A percentile compares a stretch with the other conserved stretches of the same genome.
Evolutionary conservation across 2,888 invertebrate species (phyloP).

Genomic region (Leptura quadrifasciata): DNA sequence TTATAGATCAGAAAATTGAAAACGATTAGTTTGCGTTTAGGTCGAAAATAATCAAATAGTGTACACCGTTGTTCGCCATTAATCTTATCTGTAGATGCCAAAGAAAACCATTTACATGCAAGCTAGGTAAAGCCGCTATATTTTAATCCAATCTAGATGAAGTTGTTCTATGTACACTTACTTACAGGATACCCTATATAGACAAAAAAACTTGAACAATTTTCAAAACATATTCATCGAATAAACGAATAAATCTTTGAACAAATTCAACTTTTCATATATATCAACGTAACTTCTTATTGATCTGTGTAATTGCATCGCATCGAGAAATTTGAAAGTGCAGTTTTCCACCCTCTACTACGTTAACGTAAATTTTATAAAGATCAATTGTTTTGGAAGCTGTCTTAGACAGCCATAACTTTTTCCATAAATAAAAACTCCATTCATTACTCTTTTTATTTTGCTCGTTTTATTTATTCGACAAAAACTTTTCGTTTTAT

Average conservation of each 20-base stretch:
- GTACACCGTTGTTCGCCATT: too few relatives aligned
- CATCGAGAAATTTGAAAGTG: background rate
- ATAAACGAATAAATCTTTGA: background rate
- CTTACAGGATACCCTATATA: too few relatives aligned
- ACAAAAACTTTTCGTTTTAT: constrained; percentile 28
- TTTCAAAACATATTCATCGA: background rate
- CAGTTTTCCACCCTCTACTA: background rate
- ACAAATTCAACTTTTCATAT: background rate
- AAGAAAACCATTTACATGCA: too few relatives aligned
- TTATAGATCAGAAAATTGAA: too few relatives aligned
- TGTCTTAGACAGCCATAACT: constrained; percentile 33
- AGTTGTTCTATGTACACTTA: too few relatives aligned
- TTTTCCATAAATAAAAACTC: constrained; percentile 38
- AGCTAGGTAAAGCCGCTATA: too few relatives aligned
- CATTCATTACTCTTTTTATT: constrained; percentile 37
- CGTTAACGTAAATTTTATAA: constrained; percentile 32
- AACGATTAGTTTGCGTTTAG: too few relatives aligned
- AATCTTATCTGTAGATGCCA: too few relatives aligned
- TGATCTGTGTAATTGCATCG: background rate
- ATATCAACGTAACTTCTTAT: background rate
- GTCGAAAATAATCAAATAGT: too few relatives aligned
- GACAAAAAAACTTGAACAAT: background rate
- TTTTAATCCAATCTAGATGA: too few relatives aligned
- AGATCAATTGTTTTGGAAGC: constrained; percentile 17
- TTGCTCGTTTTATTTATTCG: constrained; percentile 33